Evolutionary conservation across 2,113 vertebrate genomes (phyloP), one percentile per base, ranked within the genome.

Genomic region (Corynorhinus townsendii): DNA sequence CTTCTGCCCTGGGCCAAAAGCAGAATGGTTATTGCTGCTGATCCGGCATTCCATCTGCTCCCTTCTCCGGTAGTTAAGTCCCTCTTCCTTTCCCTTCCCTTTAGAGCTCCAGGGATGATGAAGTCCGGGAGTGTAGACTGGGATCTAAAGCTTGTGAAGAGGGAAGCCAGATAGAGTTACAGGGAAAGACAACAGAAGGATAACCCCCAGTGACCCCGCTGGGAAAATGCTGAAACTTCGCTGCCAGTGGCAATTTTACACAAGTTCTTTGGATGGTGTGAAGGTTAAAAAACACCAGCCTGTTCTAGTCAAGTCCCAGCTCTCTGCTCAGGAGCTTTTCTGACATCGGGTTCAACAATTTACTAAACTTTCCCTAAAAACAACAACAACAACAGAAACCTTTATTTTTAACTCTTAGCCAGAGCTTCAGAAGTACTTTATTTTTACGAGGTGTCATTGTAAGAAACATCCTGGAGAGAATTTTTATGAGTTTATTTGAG

Each of bases 1-100:
- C 75, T 62, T 95, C 92, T 97, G 96, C 97, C 97, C 79, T 84
- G 73, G 92, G 97, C 97, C 95, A 93, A 80, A 95, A 95, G 75
- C 95, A 92, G 90, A 92, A 87, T 66, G 89, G 35, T 86, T 89
- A 26, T 79, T 86, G 79, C 91, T 93, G 92, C 64, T 90, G 93
- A 93, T 64, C 79, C 3, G 9, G 76, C 80, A 19, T 64, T 86
- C 97, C 95, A 94, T 97, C 97, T 97, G 97, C 90, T 95, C 56
- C 95, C 64, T 86, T 72, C 81, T 86, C 62, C 0, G 0, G 11
- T 28, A 66, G 43, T 89, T 71, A 38, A 56, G 59, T 59, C 75
- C 71, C 33, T 71, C 77, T 54, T 88, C 83, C 16, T 62, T 49
- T 5, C 49, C 26, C 79, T 64, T 52, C 75, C 45, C 1, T 22